phyloP scores from a whole-genome alignment of 2,113 vertebrate genomes.

The Gnathonemus longibarbis region DNA sequence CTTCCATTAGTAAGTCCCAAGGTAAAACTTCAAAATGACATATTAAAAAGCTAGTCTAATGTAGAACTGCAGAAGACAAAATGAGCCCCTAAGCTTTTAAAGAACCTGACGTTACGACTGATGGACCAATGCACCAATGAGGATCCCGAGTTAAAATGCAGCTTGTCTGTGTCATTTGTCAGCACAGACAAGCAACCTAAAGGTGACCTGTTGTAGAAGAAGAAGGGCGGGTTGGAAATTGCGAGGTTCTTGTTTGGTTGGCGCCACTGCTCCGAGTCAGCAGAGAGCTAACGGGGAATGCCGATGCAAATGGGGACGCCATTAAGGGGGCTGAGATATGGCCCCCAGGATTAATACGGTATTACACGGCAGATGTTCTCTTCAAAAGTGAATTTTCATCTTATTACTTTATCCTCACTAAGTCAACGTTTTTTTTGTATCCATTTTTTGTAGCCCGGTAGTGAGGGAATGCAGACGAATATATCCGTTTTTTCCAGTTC shows the following conservation, averaged over 20 bases:
- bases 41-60: not conserved
- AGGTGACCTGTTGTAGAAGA: not conserved
- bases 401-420: not conserved
- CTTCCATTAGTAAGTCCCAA: not conserved
- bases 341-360: not conserved
- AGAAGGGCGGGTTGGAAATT: no score
- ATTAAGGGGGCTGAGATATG: not conserved
- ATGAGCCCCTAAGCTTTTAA: not conserved
- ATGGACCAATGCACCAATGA: not conserved
- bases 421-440: not conserved
- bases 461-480: not conserved
- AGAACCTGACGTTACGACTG: not conserved
- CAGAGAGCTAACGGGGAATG: not conserved
- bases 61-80: not conserved
- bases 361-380: not conserved
- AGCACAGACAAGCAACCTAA: not conserved
- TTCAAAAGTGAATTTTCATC: not conserved
- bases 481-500: not conserved
- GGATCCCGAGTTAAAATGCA: not conserved
- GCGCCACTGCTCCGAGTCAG: not conserved
- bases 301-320: not conserved
- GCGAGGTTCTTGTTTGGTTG: not conserved
- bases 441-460: not conserved
- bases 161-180: not conserved
- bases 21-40: not conserved